These are phyloP conservation scores for Acromyrmex echinatior DNA, from an alignment of 1,140 invertebrate genomes.

Conservation along the genomic window DNA sequence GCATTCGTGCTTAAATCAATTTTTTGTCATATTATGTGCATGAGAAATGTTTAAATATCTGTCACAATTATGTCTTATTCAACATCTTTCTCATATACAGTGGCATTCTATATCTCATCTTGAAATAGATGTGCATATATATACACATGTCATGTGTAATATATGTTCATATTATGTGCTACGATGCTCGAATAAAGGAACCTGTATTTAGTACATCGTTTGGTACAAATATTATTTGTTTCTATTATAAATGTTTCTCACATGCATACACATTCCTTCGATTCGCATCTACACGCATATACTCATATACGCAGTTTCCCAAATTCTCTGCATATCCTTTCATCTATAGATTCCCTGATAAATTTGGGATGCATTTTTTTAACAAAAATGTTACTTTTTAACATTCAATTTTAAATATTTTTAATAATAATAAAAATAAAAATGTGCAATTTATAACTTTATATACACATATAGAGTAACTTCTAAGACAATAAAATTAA, in stretches of 20 bases:
- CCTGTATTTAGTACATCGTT: constrained; percentile 37
- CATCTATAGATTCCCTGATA: constrained; percentile 35
- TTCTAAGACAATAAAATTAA: not conserved
- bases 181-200: constrained; percentile 40
- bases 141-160: not conserved
- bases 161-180: constrained; percentile 24
- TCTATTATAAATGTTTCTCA: constrained; percentile 44
- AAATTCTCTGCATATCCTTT: constrained; percentile 38
- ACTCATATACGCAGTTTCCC: not conserved
- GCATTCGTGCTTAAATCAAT: constrained; percentile 52
- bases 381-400: constrained; percentile 8
- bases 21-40: constrained; percentile 47
- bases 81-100: constrained; percentile 5
- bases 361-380: constrained; percentile 18
- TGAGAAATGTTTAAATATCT: constrained; percentile 55
- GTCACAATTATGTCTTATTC: constrained; percentile 18
- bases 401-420: constrained; percentile 26
- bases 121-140: constrained; percentile 7
- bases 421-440: constrained; percentile 14
- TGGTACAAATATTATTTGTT: constrained; percentile 49
- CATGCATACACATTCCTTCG: not conserved
- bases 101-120: constrained; percentile 24
- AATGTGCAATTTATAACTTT: constrained; percentile 9
- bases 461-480: not conserved
- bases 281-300: not conserved